Evolutionary conservation across 2,888 invertebrate genomes (phyloP), one percentile per base, ranked within the genome.

Genomic region (Coenonympha arcania): DNA sequence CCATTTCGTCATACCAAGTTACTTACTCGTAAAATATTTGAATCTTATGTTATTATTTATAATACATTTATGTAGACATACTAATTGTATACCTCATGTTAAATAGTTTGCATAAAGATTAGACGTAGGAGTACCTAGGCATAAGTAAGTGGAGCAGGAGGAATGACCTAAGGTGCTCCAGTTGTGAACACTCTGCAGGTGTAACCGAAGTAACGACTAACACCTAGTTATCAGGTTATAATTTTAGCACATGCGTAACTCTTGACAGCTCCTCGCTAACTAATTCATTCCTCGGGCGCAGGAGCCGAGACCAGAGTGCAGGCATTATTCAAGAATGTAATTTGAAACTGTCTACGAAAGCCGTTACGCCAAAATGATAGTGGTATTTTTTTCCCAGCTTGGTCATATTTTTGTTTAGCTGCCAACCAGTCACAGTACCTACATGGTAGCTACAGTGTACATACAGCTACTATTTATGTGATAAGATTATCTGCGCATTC

Each of bases 81-180:
- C n/a, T n/a, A n/a, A n/a, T n/a, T n/a, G n/a, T n/a, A n/a, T n/a
- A n/a, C n/a, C n/a, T n/a, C n/a, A 16, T 28, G 28, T 28, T 28
- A 18, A 19, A 18, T 41, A 22, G 24, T 19, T 41, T 6, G 22
- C 39, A 9, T 28, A 16, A 28, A 48, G 37, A 34, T 46, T 33
- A 34, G 37, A 33, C 30, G 48, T 46, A 45, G 46, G 46, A 37
- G 50, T n/a, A n/a, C n/a, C n/a, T n/a, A n/a, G n/a, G n/a, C n/a
- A n/a, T 4, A 31, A 39, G 30, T 39, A 46, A 37, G 41, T 46
- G 22, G 50, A 44, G 31, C 42, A 46, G 34, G 52, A 44, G 49
- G 43, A 52, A 55, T 30, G 52, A 55, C 55, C 55, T 49, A 43
- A 47, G 46, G 46, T 50, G 55, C 30, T 50, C 55, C 42, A 52